phyloP scores from a whole-genome alignment of 1,140 invertebrate species.

The Drosophila varians region DNA sequence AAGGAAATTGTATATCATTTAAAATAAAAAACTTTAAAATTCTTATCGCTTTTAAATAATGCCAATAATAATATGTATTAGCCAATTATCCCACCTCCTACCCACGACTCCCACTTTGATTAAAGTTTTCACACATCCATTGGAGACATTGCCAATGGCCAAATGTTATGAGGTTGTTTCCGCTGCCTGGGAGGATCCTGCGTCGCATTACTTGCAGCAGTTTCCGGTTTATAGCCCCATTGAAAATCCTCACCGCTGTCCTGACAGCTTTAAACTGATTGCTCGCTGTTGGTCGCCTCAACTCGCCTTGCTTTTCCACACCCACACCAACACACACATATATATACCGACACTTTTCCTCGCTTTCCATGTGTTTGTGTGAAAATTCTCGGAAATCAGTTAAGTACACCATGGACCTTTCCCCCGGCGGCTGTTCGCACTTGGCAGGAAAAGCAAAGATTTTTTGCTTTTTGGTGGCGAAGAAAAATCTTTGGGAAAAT shows the following conservation, averaged over 20 bases:
- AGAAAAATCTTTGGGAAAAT: slow-evolving; percentile 55
- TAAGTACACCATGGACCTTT: slow-evolving; percentile 65
- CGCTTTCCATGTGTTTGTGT: slow-evolving; percentile 27
- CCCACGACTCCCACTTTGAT: too few relatives aligned
- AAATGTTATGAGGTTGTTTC: slow-evolving; percentile 17
- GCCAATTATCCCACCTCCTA: too few relatives aligned
- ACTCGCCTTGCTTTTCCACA: slow-evolving; percentile 5
- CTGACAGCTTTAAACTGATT: slow-evolving; percentile 80
- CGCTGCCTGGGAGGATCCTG: slow-evolving; percentile 25
- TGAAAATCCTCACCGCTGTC: slow-evolving; percentile 58
- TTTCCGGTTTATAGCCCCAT: slow-evolving; percentile 66
- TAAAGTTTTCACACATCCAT: slow-evolving; percentile 55
- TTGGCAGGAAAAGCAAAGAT: slow-evolving; percentile 63
- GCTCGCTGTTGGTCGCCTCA: slow-evolving; percentile 30
- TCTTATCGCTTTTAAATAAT: too few relatives aligned
- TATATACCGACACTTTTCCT: slow-evolving; percentile 5
- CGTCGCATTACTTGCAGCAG: slow-evolving; percentile 48
- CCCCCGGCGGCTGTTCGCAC: slow-evolving; percentile 60
- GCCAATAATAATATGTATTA: too few relatives aligned
- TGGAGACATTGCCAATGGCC: slow-evolving; percentile 19
- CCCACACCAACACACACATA: slow-evolving; percentile 2
- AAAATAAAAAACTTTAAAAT: too few relatives aligned
- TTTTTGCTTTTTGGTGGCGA: slow-evolving; percentile 61
- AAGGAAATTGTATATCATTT: too few relatives aligned
- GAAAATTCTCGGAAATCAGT: slow-evolving; percentile 72